Conservation (phyloP, 2,113 vertebrate species). For the Murina feae region DNA sequence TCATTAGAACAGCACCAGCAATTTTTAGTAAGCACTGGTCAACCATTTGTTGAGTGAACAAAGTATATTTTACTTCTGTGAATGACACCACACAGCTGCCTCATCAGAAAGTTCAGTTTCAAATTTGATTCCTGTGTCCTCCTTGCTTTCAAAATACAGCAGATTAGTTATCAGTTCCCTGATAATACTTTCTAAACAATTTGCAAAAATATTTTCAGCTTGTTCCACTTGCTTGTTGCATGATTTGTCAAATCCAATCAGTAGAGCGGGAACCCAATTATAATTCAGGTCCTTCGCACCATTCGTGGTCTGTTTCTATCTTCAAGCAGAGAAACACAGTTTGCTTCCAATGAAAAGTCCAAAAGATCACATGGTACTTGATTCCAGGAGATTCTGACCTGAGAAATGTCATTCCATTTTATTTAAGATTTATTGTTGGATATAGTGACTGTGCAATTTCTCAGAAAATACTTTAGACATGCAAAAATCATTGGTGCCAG, state of each 20-base stretch:
- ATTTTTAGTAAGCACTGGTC: background rate
- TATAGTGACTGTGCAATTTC: background rate
- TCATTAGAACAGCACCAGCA: background rate
- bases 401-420: background rate
- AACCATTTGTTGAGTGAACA: background rate
- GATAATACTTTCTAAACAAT: background rate
- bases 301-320: background rate
- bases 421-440: background rate
- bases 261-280: background rate
- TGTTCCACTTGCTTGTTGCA: background rate
- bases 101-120: background rate
- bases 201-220: background rate
- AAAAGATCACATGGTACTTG: background rate
- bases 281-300: background rate
- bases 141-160: background rate
- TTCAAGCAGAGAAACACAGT: background rate
- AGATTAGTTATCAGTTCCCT: background rate
- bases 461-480: background rate
- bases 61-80: background rate
- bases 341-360: background rate
- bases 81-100: background rate
- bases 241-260: background rate
- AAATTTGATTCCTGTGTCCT: background rate
- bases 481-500: background rate
- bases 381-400: background rate